phyloP scores from a whole-genome alignment of 2,888 invertebrate genomes.

The Theodoxus fluviatilis region DNA sequence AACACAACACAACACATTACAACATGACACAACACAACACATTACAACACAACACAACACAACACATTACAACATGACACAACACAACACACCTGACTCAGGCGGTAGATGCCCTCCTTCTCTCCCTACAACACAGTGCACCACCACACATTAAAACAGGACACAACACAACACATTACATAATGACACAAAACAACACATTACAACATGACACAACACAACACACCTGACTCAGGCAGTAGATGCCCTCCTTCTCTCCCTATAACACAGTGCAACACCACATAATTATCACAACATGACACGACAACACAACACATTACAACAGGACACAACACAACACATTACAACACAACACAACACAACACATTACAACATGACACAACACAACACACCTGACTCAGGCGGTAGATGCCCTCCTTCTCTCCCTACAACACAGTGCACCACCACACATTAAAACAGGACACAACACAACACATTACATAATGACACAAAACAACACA shows the following conservation, averaged over 20 bases:
- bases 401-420: slow-evolving; percentile 38
- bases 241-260: slow-evolving; percentile 40
- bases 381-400: slow-evolving; percentile 40
- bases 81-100: slow-evolving; percentile 40
- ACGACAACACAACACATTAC: no score
- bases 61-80: slow-evolving; percentile 39
- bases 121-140: background rate
- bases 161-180: no score
- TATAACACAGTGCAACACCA: no score
- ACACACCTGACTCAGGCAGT: slow-evolving; percentile 40
- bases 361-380: slow-evolving; percentile 39
- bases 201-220: no score
- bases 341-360: no score
- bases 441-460: background rate
- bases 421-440: background rate
- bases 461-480: no score
- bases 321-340: background rate
- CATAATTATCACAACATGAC: slow-evolving; percentile 30
- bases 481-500: slow-evolving; percentile 40
- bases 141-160: background rate
- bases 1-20: no score
- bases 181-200: no score
- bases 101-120: slow-evolving; percentile 38
- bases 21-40: background rate
- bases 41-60: no score